Evolutionary conservation across 1,140 invertebrate species (phyloP).

Genomic region (Littorina saxatilis): DNA sequence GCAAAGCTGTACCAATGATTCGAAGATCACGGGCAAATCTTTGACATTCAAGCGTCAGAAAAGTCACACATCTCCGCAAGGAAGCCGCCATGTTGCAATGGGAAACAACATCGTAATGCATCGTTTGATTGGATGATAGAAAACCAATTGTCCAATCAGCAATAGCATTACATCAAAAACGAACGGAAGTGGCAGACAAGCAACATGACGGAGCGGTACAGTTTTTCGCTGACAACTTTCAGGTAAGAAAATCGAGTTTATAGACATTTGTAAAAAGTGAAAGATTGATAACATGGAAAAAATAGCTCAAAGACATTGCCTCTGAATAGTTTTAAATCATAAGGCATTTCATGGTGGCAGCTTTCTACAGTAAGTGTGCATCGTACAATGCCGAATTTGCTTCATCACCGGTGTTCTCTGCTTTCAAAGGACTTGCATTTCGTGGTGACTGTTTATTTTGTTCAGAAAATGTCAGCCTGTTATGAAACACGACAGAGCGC

Average conservation of each 20-base stretch:
- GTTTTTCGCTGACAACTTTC: slow-evolving; percentile 98
- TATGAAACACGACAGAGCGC: too few species aligned
- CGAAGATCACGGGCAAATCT: slow-evolving; percentile 17
- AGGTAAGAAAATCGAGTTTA: slow-evolving; percentile 81
- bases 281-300: too few species aligned
- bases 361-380: too few species aligned
- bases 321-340: too few species aligned
- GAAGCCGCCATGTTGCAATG: slow-evolving; percentile 25
- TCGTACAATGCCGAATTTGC: slow-evolving; percentile 18
- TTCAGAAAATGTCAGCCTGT: too few species aligned
- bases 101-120: not conserved
- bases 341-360: too few species aligned
- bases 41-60: slow-evolving; percentile 17
- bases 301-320: too few species aligned
- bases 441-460: too few species aligned
- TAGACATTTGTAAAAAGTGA: too few species aligned
- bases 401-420: slow-evolving; percentile 11
- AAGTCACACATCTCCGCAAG: slow-evolving; percentile 19
- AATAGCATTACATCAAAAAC: not conserved
- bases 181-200: slow-evolving; percentile 26
- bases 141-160: not conserved
- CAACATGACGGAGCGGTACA: slow-evolving; percentile 91
- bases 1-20: not conserved
- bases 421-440: too few species aligned
- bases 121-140: slow-evolving; percentile 1